phyloP scores from a whole-genome alignment of 2,113 vertebrate species.

The Nanorana parkeri region DNA sequence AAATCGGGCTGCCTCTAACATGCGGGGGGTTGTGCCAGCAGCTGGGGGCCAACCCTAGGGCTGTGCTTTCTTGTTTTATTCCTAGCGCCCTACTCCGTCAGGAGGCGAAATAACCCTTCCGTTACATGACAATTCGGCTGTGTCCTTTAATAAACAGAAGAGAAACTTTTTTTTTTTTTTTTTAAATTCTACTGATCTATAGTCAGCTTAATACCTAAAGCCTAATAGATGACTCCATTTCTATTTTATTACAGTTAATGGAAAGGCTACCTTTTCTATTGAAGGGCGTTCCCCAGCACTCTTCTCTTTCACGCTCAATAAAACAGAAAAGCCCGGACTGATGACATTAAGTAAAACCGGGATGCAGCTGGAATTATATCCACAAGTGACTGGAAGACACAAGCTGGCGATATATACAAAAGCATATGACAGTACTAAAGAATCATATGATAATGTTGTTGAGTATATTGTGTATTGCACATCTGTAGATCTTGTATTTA shows the following conservation, averaged over 20 bases:
- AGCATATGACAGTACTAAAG: conserved; percentile 61
- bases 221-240: neutral
- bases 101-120: too few species aligned
- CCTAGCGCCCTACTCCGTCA: too few species aligned
- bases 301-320: conserved; percentile 75
- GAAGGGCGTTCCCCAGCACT: conserved; percentile 67
- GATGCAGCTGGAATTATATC: conserved; percentile 81
- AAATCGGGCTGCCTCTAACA: too few species aligned
- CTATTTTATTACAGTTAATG: conserved; percentile 68
- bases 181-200: too few species aligned
- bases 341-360: conserved; percentile 73
- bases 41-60: too few species aligned
- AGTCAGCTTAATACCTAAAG: neutral
- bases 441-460: conserved; percentile 66
- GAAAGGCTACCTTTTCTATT: conserved; percentile 75
- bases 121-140: too few species aligned
- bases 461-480: conserved; percentile 74
- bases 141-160: too few species aligned
- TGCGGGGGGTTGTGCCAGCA: too few species aligned
- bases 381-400: conserved; percentile 71
- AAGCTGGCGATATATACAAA: conserved; percentile 78
- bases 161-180: too few species aligned
- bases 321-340: conserved; percentile 70
- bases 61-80: too few species aligned
- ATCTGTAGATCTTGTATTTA: conserved; percentile 65